Conservation (phyloP, 2,113 vertebrate species). For the Oryzias woworae region DNA sequence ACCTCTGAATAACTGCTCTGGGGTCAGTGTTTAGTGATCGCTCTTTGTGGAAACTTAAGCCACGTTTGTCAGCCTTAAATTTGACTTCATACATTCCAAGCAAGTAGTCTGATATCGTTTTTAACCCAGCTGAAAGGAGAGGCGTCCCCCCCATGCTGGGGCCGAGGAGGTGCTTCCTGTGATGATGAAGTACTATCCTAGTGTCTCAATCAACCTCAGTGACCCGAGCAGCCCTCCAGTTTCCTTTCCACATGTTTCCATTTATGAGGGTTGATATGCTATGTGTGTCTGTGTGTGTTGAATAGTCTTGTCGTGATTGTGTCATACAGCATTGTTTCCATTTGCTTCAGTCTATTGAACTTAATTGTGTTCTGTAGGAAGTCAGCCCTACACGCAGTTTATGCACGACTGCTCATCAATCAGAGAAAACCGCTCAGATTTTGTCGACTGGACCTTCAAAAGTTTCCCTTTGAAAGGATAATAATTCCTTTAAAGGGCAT, state of each 20-base stretch:
- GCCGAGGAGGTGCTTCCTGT: slow-evolving; percentile 18
- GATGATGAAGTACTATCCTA: slow-evolving; percentile 30
- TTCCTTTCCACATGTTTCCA: slow-evolving; percentile 50
- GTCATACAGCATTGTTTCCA: slow-evolving; percentile 65
- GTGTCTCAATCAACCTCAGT: slow-evolving; percentile 36
- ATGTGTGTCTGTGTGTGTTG: slow-evolving; percentile 25
- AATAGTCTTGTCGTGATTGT: slow-evolving; percentile 49
- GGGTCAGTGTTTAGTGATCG: slow-evolving; percentile 32
- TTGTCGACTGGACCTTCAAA: no score
- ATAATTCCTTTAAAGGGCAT: no score
- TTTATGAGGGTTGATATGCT: slow-evolving; percentile 3
- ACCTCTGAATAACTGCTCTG: slow-evolving; percentile 18
- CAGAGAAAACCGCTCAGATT: no score
- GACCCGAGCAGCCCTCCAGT: slow-evolving; percentile 20
- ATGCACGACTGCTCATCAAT: no score
- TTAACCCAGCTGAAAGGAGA: no score
- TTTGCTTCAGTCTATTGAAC: slow-evolving; percentile 46
- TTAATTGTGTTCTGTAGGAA: slow-evolving; percentile 43
- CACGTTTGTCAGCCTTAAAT: slow-evolving; percentile 5
- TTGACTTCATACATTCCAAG: slow-evolving; percentile 17
- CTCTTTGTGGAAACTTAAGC: slow-evolving; percentile 20
- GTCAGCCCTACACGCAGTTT: not conserved
- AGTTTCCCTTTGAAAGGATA: no score
- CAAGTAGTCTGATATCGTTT: slow-evolving; percentile 3
- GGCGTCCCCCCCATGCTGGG: slow-evolving; percentile 15